Percentiles rank a stretch among this genome's conserved stretches.
Conservation (phyloP, 2,888 invertebrate genomes). For the Villa cingulata region DNA sequence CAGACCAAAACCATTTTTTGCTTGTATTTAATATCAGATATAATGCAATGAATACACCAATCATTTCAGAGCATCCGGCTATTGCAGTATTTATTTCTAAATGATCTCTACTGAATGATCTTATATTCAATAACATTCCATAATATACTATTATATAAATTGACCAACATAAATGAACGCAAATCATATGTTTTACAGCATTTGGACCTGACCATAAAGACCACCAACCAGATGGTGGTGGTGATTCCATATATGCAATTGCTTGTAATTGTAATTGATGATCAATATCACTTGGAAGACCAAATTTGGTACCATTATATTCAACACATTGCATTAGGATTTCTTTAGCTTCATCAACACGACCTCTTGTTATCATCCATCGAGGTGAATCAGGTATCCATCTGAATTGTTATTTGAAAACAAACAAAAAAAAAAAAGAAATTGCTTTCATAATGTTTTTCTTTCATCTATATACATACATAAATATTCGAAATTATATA, state of each 20-base stretch:
- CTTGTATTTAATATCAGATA: conserved; percentile 30
- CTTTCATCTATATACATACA: neutral
- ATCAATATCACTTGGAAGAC: conserved; percentile 34
- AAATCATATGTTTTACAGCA: conserved; percentile 30
- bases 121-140: conserved; percentile 37
- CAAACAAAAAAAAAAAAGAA: neutral
- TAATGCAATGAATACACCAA: conserved; percentile 33
- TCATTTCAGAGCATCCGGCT: conserved; percentile 34
- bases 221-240: conserved; percentile 34
- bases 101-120: conserved; percentile 36
- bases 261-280: conserved; percentile 34
- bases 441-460: neutral
- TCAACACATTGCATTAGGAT: conserved; percentile 33
- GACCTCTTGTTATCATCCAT: conserved; percentile 36
- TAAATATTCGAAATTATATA: conserved; percentile 13
- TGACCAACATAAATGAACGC: conserved; percentile 34
- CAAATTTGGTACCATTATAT: conserved; percentile 31
- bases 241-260: conserved; percentile 30
- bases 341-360: conserved; percentile 32
- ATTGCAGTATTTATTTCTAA: conserved; percentile 35
- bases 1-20: conserved; percentile 33
- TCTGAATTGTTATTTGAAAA: conserved; percentile 15
- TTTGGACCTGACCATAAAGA: conserved; percentile 32
- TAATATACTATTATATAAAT: conserved; percentile 37
- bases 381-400: conserved; percentile 39